phyloP scores from a whole-genome alignment of 2,888 invertebrate species.

The Cephonodes hylas region DNA sequence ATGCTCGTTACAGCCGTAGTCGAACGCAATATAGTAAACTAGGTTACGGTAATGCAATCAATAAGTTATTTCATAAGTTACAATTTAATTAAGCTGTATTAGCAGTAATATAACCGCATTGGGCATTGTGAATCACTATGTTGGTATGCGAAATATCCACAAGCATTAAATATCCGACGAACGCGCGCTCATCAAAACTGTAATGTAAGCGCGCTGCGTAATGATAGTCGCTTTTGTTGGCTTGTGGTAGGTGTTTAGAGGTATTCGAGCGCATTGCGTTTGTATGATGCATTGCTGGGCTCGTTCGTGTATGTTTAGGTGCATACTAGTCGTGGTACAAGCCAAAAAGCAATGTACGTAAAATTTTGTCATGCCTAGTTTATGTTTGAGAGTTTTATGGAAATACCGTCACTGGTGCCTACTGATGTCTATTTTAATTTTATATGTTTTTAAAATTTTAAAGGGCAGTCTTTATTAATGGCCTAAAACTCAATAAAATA shows the following conservation, averaged over 20 bases:
- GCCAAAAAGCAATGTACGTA: too few species aligned
- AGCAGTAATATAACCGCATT: background rate
- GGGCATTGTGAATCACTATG: background rate
- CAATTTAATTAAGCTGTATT: background rate
- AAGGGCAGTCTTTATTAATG: too few species aligned
- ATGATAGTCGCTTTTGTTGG: background rate
- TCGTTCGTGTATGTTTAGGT: background rate
- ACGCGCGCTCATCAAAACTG: slow-evolving; percentile 3
- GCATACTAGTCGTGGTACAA: too few species aligned
- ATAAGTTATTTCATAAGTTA: background rate
- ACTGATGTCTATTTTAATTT: too few species aligned
- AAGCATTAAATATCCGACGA: background rate
- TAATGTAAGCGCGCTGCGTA: background rate
- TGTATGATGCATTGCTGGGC: background rate
- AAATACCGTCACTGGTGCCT: too few species aligned
- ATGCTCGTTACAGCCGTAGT: background rate
- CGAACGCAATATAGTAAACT: background rate
- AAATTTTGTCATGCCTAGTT: too few species aligned
- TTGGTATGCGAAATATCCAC: background rate
- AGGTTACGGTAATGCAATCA: slow-evolving; percentile 3
- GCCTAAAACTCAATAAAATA: too few species aligned
- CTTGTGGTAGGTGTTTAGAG: background rate
- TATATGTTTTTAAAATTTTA: too few species aligned
- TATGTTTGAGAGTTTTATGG: too few species aligned
- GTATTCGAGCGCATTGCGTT: background rate